These are phyloP conservation scores for Symphodus melops DNA, from an alignment of 2,113 vertebrate species.

Conservation along the genomic window DNA sequence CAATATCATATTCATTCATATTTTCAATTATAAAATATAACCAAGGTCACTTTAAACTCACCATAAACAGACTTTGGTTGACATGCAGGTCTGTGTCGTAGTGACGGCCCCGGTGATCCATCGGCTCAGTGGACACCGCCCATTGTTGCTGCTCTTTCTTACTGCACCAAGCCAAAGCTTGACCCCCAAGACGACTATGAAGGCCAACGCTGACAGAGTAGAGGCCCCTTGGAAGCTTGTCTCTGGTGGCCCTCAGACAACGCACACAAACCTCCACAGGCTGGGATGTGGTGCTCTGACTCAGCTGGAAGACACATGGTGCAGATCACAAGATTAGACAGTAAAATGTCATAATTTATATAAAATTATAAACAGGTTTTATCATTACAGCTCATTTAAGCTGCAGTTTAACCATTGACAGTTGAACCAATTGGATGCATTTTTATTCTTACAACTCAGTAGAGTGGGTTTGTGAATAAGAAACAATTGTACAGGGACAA, in stretches of 20 bases:
- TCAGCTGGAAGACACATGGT: conserved; percentile 76
- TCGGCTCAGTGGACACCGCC: conserved; percentile 71
- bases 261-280: conserved; percentile 85
- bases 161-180: conserved; percentile 68
- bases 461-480: neutral
- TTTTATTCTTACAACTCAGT: neutral
- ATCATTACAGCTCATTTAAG: neutral
- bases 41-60: conserved; percentile 70
- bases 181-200: conserved; percentile 82
- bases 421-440: neutral
- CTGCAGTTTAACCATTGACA: neutral
- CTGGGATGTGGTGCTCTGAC: conserved; percentile 69
- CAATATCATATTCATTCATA: neutral
- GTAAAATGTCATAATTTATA: neutral
- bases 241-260: conserved; percentile 89
- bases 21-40: neutral
- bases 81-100: conserved; percentile 86
- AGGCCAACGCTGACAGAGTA: conserved; percentile 87
- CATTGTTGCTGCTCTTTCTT: conserved; percentile 67
- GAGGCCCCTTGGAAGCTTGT: conserved; percentile 89
- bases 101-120: conserved; percentile 85
- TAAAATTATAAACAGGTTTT: too few species aligned
- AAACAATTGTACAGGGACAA: too few species aligned
- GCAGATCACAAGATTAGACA: neutral
- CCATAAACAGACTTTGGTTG: conserved; percentile 86